Evolutionary conservation across 1,140 invertebrate genomes (phyloP).

Genomic region (Leptestheria dahalacensis): DNA sequence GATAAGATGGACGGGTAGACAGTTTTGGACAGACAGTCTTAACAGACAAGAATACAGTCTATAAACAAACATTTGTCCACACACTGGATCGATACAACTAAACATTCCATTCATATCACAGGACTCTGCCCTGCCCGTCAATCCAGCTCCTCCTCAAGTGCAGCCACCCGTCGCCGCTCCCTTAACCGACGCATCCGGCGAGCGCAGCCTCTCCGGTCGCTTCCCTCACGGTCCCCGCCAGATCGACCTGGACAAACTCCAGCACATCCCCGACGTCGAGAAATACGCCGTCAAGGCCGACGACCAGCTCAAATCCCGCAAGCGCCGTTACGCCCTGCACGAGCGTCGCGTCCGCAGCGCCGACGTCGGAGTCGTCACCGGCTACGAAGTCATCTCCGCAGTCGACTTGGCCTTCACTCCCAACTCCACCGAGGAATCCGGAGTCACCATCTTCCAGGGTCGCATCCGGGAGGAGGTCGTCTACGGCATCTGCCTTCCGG

Average conservation of each 20-base stretch:
- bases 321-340: constrained; percentile 13
- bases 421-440: constrained; percentile 36
- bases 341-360: constrained; percentile 35
- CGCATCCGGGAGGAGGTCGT: constrained; percentile 54
- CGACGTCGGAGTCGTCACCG: constrained; percentile 67
- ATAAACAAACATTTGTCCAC: too few relatives aligned
- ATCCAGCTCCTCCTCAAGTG: background rate
- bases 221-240: constrained; percentile 69
- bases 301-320: background rate
- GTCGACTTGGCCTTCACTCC: constrained; percentile 81
- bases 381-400: constrained; percentile 82
- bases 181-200: constrained; percentile 31
- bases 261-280: constrained; percentile 2
- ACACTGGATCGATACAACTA: too few relatives aligned
- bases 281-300: constrained; percentile 2
- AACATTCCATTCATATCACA: background rate
- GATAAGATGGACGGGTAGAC: too few relatives aligned
- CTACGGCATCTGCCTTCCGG: constrained; percentile 79
- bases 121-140: background rate
- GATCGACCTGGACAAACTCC: constrained; percentile 35
- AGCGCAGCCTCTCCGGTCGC: background rate
- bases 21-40: too few relatives aligned
- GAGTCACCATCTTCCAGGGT: constrained; percentile 49
- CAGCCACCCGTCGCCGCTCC: constrained; percentile 23
- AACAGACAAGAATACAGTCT: too few relatives aligned